Evolutionary conservation across 2,888 invertebrate species (phyloP), one percentile per base, ranked within the genome.

Genomic region (Drosophila mulleri): DNA sequence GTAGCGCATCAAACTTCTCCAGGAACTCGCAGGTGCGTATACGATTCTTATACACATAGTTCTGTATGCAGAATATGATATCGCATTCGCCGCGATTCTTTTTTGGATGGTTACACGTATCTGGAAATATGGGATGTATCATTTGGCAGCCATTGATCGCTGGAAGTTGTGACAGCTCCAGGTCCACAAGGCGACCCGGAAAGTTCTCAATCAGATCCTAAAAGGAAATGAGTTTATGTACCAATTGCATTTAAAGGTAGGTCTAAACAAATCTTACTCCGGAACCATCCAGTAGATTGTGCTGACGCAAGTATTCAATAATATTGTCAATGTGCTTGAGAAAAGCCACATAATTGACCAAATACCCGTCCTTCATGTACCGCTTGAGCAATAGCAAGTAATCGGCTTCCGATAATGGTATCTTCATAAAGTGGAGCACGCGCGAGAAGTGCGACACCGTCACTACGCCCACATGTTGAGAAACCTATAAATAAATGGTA

Each of bases 321-420:
- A 95, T 94, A 16, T 95, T 94, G 63, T 96, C 95, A 11, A 97
- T 93, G 2, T 95, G 95, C 61, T 94, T 94, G 7, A 96, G 92
- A 90, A 97, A 96, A 8, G 96, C 96, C 11, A 96, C 94, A 88
- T 97, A 97, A 92, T 97, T 97, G 2, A 97, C 93, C 29, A 96
- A 95, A 92, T 96, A 96, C 3, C 95, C 95, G 92, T 96, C 95
- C 90, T 96, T 96, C 83, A 96, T 94, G 92, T 96, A 97, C 82
- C 95, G 95, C 83, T 96, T 96, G 63, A 97, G 94, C 16, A 97
- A 93, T 52, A 97, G 92, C 83, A 95, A 94, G 91, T 96, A 96
- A 92, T 97, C 97, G 20, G 96, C 95, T 2, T 96, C 94, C 0
- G 95, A 95, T 20, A 97, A 92, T 35, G 95, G 93, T 70, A 97